A percentile compares a stretch with the other conserved stretches of the same genome.
These are phyloP conservation scores for Tribolium castaneum DNA, from an alignment of 1,140 invertebrate genomes.

Conservation along the genomic window DNA sequence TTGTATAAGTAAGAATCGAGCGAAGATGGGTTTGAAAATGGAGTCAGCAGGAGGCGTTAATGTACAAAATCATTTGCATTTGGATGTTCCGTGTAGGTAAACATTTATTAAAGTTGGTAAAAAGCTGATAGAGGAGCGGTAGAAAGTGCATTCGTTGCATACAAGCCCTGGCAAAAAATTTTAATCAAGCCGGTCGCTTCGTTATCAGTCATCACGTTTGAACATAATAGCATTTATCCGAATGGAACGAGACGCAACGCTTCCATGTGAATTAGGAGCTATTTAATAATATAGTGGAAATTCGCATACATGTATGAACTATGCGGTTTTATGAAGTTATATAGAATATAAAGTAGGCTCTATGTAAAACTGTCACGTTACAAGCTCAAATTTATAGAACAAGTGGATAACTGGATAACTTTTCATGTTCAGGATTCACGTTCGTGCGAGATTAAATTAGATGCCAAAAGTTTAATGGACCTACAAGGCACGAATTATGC, in stretches of 20 bases:
- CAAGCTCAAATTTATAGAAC: slow-evolving; percentile 60
- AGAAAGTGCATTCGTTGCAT: not conserved
- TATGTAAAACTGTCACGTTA: slow-evolving; percentile 62
- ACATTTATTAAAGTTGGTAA: not conserved
- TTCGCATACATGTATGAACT: slow-evolving; percentile 37
- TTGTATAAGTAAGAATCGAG: not conserved
- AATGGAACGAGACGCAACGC: slow-evolving; percentile 11
- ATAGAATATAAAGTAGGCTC: slow-evolving; percentile 60
- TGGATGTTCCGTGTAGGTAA: not conserved
- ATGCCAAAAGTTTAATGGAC: slow-evolving; percentile 57
- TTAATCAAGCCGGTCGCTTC: not conserved
- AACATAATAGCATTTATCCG: slow-evolving; percentile 11
- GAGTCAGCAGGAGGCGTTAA: not conserved
- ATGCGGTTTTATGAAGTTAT: slow-evolving; percentile 58
- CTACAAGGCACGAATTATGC: slow-evolving; percentile 22
- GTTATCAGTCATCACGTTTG: slow-evolving; percentile 27
- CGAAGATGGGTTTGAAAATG: not conserved
- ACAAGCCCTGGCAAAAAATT: not conserved
- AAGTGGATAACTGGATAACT: slow-evolving; percentile 61
- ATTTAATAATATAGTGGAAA: slow-evolving; percentile 40
- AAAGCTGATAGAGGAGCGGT: too few species aligned
- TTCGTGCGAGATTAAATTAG: slow-evolving; percentile 59
- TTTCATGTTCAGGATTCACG: slow-evolving; percentile 56
- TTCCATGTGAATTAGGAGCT: slow-evolving; percentile 17
- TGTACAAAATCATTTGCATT: not conserved